Evolutionary conservation across 2,113 vertebrate species (phyloP), one percentile per base, ranked within the genome.

Genomic region (Phocoena phocoena): DNA sequence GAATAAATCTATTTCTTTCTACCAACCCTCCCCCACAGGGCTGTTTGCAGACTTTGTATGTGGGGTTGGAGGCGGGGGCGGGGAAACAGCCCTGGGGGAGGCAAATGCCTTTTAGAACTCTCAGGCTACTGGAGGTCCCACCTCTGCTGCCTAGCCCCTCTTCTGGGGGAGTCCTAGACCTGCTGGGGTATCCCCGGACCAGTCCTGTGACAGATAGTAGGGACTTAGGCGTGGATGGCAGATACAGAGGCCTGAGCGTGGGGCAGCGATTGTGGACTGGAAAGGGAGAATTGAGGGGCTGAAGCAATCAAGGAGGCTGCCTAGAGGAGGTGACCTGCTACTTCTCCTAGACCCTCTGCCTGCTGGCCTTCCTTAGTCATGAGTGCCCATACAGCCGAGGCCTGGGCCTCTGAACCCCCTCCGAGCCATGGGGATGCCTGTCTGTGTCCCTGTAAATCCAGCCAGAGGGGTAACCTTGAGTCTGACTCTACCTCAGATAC

Each of bases 1-100:
- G 90, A 97, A 96, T 96, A 97, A 98, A 98, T 97, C 93, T 97
- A 96, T 98, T 97, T 98, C 97, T 98, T 98, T 98, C 95, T 98
- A 97, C 79, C 95, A 96, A 70, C 58, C 53, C 36, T 96, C 25
- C 15, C 70, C 62, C 41, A 15, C 2, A 44, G 93, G 88, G 70
- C 90, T 88, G 55, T 97, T 44, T 85, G 71, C 18, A 47, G 88
- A 85, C 91, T 96, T 55, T 88, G 58, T 97, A 71, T 26, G 8
- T 21, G 14, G 53, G 53, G 10, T 50, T 18, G 47, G 6, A 36
- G 77, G 44, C 44, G 15, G 53, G 23, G 31, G 50, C 7, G 12
- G 41, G n/a, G 18, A 55, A 47, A 36, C 25, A 87, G 60, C 92
- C 65, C 2, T 6, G n/a, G 71, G 65, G 89, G 41, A 80, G 20